Conservation (phyloP, 2,888 invertebrate species). For the Smittia aterrima region DNA sequence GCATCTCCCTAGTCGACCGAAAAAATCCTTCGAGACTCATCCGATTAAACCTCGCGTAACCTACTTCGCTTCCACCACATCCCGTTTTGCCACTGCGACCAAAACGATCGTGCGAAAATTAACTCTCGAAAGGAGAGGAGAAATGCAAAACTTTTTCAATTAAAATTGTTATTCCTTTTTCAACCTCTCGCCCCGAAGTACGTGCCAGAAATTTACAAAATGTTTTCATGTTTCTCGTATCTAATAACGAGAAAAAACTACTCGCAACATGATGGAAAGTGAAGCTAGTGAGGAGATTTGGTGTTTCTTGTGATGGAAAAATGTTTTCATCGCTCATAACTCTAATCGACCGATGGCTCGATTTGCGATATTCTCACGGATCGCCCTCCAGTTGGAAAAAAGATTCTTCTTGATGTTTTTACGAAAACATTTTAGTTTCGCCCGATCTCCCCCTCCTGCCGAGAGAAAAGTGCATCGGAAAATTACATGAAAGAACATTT, state of each 20-base stretch:
- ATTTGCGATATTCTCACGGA: neutral
- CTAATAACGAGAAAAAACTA: conserved; percentile 17
- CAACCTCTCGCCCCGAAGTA: conserved; percentile 16
- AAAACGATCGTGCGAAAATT: conserved; percentile 18
- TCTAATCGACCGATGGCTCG: neutral
- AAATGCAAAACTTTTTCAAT: conserved; percentile 33
- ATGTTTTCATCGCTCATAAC: neutral
- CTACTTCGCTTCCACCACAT: neutral
- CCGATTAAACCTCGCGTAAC: neutral
- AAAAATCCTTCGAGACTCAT: conserved; percentile 6
- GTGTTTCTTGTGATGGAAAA: neutral
- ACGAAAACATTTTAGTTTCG: neutral
- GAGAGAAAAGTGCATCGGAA: neutral
- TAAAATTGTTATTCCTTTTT: conserved; percentile 24
- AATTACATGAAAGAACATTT: conserved; percentile 15
- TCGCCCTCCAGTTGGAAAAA: neutral
- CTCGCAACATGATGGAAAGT: conserved; percentile 3
- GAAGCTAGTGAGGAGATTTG: neutral
- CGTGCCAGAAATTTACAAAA: conserved; percentile 29
- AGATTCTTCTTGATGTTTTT: neutral
- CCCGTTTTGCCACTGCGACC: neutral
- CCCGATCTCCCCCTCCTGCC: neutral
- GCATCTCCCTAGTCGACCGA: neutral
- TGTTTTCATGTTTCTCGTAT: neutral
- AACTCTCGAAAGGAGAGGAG: conserved; percentile 2